phyloP scores from a whole-genome alignment of 2,113 vertebrate species.

The Zosterops pallidus region DNA sequence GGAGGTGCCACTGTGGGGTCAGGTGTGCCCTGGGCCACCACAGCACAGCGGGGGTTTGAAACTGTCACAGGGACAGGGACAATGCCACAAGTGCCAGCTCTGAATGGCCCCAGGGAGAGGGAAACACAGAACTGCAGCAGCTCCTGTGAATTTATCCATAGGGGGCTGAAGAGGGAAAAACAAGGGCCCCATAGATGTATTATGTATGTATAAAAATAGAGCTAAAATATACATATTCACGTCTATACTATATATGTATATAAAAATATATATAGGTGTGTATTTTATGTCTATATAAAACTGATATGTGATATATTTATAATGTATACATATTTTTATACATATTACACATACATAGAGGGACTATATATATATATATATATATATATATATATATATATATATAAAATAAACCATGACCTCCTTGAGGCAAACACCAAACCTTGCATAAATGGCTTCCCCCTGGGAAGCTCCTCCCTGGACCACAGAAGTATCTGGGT shows the following conservation, averaged over 20 bases:
- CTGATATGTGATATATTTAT: background rate
- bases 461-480: background rate
- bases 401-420: background rate
- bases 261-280: too few relatives aligned
- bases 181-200: accelerated
- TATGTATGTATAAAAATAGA: accelerated
- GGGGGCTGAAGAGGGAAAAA: background rate
- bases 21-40: background rate
- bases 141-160: background rate
- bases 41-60: background rate
- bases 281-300: background rate
- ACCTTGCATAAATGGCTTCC: background rate
- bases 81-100: background rate
- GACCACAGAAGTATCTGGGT: background rate
- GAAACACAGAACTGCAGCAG: background rate
- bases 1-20: background rate
- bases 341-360: background rate
- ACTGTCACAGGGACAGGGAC: background rate
- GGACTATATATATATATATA: too few relatives aligned
- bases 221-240: background rate
- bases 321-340: too few relatives aligned
- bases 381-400: too few relatives aligned
- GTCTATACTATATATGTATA: background rate
- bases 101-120: background rate
- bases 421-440: background rate